A percentile compares a stretch with the other conserved stretches of the same genome.
phyloP scores from a whole-genome alignment of 2,113 vertebrate genomes.

The Gymnarchus niloticus region DNA sequence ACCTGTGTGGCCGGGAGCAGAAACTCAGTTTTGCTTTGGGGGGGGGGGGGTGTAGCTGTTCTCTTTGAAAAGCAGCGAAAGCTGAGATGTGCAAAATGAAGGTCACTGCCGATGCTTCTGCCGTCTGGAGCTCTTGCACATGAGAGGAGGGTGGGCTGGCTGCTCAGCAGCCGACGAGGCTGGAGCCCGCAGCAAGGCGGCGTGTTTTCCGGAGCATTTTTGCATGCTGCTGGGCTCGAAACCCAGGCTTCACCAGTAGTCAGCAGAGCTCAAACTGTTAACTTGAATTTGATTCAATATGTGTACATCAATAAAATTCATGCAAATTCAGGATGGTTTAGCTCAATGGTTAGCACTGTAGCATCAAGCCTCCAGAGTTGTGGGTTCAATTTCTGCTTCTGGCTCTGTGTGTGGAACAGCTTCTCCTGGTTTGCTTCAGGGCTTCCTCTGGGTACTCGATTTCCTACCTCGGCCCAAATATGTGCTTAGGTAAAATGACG shows the following conservation, averaged over 20 bases:
- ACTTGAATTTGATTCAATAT: neutral
- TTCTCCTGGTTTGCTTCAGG: neutral
- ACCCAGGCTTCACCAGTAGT: neutral
- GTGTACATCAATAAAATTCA: neutral
- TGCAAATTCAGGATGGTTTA: neutral
- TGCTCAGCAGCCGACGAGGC: no score
- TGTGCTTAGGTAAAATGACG: neutral
- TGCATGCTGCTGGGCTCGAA: neutral
- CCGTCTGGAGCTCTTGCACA: neutral
- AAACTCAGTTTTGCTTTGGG: neutral
- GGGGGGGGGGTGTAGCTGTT: neutral
- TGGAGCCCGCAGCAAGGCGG: neutral
- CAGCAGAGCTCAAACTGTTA: neutral
- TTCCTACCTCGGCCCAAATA: no score
- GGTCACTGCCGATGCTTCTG: neutral
- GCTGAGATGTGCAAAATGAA: conserved; percentile 1
- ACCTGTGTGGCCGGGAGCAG: neutral
- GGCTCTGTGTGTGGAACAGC: no score
- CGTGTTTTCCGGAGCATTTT: no score
- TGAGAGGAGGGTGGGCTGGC: neutral
- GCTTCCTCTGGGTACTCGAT: no score
- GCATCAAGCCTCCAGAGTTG: neutral
- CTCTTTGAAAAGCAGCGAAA: neutral
- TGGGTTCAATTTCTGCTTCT: neutral
- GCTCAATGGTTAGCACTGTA: neutral